A percentile compares a stretch with the other conserved stretches of the same genome.
phyloP scores from a whole-genome alignment of 1,140 invertebrate genomes.

The Drosophila ohnishii region DNA sequence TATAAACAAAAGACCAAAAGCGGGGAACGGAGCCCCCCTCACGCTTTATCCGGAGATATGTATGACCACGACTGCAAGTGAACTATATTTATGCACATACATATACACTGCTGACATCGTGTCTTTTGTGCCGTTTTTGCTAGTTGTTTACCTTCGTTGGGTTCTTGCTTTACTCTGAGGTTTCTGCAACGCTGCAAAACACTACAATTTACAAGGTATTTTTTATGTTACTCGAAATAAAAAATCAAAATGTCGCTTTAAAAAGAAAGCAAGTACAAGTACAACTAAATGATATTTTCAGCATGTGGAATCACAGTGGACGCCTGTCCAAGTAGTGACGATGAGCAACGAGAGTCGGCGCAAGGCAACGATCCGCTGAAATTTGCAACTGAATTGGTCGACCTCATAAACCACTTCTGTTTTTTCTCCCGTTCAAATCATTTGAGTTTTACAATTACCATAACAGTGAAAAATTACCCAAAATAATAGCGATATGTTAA shows the following conservation, averaged over 20 bases:
- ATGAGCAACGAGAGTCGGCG: background rate
- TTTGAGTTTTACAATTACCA: too few relatives aligned
- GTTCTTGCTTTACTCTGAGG: constrained; percentile 33
- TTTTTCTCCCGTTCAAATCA: too few relatives aligned
- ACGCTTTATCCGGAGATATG: constrained; percentile 38
- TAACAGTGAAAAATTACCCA: too few relatives aligned
- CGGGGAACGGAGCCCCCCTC: background rate
- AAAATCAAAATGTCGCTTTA: constrained; percentile 39
- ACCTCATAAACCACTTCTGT: too few relatives aligned
- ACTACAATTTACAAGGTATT: constrained; percentile 57
- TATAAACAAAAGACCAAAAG: constrained; percentile 24
- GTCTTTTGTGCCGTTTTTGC: constrained; percentile 63
- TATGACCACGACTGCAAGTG: constrained; percentile 22
- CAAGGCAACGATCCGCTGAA: too few relatives aligned
- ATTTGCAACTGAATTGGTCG: too few relatives aligned
- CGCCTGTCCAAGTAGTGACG: background rate
- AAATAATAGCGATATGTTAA: too few relatives aligned
- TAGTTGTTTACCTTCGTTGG: constrained; percentile 59
- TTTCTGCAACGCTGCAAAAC: constrained; percentile 60
- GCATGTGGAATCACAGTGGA: background rate
- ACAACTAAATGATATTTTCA: constrained; percentile 12
- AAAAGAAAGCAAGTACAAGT: constrained; percentile 24
- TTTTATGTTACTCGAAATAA: constrained; percentile 14
- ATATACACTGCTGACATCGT: constrained; percentile 64
- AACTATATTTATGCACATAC: constrained; percentile 18